phyloP scores from a whole-genome alignment of 2,888 invertebrate genomes.

The Lypha dubia region DNA sequence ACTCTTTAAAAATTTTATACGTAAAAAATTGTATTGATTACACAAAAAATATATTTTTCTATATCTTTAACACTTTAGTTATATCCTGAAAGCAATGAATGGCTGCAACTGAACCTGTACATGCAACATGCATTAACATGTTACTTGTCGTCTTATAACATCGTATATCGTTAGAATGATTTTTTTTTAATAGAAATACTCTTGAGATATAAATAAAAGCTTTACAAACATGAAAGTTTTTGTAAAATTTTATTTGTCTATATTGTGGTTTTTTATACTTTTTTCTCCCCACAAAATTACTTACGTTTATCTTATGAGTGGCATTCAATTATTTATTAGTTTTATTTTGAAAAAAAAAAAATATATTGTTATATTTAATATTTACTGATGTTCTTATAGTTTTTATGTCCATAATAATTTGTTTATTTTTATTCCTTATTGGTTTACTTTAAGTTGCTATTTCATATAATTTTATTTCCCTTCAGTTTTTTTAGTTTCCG shows the following conservation, averaged over 20 bases:
- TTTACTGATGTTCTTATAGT: constrained; percentile 30
- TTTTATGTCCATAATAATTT: constrained; percentile 46
- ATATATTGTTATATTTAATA: constrained; percentile 3
- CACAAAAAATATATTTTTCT: too few species aligned
- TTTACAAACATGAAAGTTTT: neutral
- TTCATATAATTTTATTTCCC: constrained; percentile 68
- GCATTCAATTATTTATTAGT: constrained; percentile 63
- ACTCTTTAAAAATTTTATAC: neutral
- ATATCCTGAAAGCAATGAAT: neutral
- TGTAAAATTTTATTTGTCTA: neutral
- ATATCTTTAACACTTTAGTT: neutral
- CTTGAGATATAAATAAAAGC: neutral
- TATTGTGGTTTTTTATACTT: constrained; percentile 1
- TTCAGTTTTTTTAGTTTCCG: constrained; percentile 60
- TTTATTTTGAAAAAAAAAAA: constrained; percentile 38
- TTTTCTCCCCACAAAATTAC: neutral
- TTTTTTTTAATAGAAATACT: constrained; percentile 12
- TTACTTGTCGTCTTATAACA: neutral
- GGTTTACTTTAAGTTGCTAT: constrained; percentile 49
- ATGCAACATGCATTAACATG: constrained; percentile 17
- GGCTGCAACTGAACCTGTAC: neutral
- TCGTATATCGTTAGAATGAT: neutral
- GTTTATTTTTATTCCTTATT: constrained; percentile 22
- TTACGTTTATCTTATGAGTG: constrained; percentile 46
- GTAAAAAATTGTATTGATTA: too few species aligned